phyloP scores from a whole-genome alignment of 2,888 invertebrate genomes.

The Leucophenga maculata region DNA sequence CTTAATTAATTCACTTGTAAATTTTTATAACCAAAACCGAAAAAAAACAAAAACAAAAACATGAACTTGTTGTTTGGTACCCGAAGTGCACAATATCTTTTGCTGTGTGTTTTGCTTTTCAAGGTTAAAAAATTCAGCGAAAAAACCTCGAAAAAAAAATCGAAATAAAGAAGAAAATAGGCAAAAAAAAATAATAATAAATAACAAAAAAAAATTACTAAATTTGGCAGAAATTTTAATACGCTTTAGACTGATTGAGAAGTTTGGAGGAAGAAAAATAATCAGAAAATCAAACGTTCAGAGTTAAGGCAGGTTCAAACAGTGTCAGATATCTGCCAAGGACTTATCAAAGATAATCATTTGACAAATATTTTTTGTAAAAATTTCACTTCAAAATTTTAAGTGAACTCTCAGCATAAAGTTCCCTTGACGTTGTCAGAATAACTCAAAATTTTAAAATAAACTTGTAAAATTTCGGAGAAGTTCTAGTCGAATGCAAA shows the following conservation, averaged over 20 bases:
- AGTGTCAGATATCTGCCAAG: too few relatives aligned
- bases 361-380: too few relatives aligned
- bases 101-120: conserved; percentile 1
- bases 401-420: too few relatives aligned
- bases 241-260: neutral
- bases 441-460: too few relatives aligned
- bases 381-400: too few relatives aligned
- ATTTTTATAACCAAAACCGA: conserved; percentile 15
- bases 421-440: too few relatives aligned
- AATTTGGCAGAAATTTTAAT: conserved; percentile 18
- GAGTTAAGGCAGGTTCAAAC: too few relatives aligned
- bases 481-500: too few relatives aligned
- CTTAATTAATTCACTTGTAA: conserved; percentile 43
- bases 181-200: neutral
- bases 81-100: neutral
- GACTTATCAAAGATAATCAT: too few relatives aligned
- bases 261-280: too few relatives aligned
- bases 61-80: neutral
- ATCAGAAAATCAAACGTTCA: too few relatives aligned
- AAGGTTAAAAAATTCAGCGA: conserved; percentile 24
- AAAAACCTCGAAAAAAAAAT: conserved; percentile 20
- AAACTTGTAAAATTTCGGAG: too few relatives aligned
- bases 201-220: conserved; percentile 14
- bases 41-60: conserved; percentile 16
- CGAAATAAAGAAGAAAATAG: neutral